Evolutionary conservation across 2,797 vertebrate species (phyloP), one percentile per base, ranked within the genome.

Genomic region (Myotis pilosus): DNA sequence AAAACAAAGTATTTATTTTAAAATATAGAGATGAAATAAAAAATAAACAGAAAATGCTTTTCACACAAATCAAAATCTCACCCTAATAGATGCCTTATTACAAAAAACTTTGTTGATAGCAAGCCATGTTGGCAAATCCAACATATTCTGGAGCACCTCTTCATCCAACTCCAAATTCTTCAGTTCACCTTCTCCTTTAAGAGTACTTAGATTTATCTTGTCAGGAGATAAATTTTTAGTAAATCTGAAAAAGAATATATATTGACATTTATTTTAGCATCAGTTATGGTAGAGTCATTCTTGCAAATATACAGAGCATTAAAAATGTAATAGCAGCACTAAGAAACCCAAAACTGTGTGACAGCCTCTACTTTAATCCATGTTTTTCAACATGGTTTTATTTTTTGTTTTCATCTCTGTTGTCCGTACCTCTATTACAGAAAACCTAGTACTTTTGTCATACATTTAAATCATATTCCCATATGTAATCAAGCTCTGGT

Each of bases 61-160:
- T 19, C 38, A 79, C 20, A 62, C 5, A 80, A 36, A 95, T 81
- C 47, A 92, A 95, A 94, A 62, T 68, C 99, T 99, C 96, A 99
- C 99, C 98, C 99, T 98, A 97, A 99, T 99, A 55, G 99, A 98
- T 17, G 99, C 99, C 98, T 99, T 99, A 98, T 99, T 99, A 98
- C 99, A 99, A 97, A 98, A 99, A 89, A 99, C 99, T 9, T 99
- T 99, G 98, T 99, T 99, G 98, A 99, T 99, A 95, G 99, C 99
- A 94, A 99, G 98, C 99, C 99, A 99, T 8, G 98, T 99, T 25
- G 98, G 98, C 96, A 99, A 97, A 95, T 99, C 98, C 95, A 99
- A 96, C 98, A 99, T 99, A 85, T 98, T 99, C 97, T 99, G 98
- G 51, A 99, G 98, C n/a, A 99, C 98, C 88, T 99, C 98, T 97